Conservation (phyloP, 2,797 vertebrate genomes). For the Pterois miles region DNA sequence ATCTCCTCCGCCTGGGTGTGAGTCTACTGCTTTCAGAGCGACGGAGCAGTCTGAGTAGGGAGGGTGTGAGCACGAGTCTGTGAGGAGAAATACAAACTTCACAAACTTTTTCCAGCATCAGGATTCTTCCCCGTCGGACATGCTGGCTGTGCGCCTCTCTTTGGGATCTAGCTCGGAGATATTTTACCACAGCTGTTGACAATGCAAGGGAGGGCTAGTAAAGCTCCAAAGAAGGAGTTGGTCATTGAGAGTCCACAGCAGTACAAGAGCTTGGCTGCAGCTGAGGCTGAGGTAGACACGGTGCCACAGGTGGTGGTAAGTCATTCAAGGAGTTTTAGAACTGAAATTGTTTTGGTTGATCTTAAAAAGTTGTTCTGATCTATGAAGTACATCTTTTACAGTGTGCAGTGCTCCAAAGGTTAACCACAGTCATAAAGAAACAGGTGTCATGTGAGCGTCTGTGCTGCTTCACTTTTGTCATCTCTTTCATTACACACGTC, state of each 20-base stretch:
- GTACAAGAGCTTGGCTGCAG: slow-evolving; percentile 81
- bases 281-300: slow-evolving; percentile 84
- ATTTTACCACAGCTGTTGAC: slow-evolving; percentile 65
- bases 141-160: slow-evolving; percentile 68
- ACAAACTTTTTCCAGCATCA: slow-evolving; percentile 19
- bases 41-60: slow-evolving; percentile 50
- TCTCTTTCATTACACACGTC: slow-evolving; percentile 9
- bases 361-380: background rate
- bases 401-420: slow-evolving; percentile 7
- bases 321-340: slow-evolving; percentile 23
- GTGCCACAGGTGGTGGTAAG: slow-evolving; percentile 88
- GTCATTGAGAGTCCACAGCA: slow-evolving; percentile 89
- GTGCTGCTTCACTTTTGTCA: slow-evolving; percentile 7
- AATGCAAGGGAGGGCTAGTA: slow-evolving; percentile 90
- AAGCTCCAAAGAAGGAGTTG: slow-evolving; percentile 90
- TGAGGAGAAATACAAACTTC: slow-evolving; percentile 44
- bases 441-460: slow-evolving; percentile 65
- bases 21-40: slow-evolving; percentile 62
- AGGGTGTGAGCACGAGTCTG: slow-evolving; percentile 40
- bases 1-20: slow-evolving; percentile 71
- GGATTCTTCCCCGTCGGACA: slow-evolving; percentile 72
- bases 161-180: slow-evolving; percentile 58
- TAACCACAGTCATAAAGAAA: slow-evolving; percentile 46
- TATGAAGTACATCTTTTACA: background rate
- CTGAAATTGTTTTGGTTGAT: background rate